These are phyloP conservation scores for Pterostichus niger DNA, from an alignment of 2,888 invertebrate genomes.

Conservation along the genomic window DNA sequence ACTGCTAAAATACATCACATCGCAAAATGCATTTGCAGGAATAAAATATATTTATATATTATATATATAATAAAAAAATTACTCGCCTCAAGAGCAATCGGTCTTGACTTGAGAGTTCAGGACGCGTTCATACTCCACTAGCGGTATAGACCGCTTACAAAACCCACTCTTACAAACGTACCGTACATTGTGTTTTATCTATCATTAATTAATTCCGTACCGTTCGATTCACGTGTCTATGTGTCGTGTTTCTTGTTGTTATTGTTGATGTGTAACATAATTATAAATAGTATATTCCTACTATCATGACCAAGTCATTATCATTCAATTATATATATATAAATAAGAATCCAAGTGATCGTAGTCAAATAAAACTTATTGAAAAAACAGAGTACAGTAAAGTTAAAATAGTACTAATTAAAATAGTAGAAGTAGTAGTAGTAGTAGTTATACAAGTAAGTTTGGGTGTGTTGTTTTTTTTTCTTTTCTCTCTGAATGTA, in stretches of 20 bases:
- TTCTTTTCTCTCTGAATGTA: not conserved
- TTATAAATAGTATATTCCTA: constrained; percentile 61
- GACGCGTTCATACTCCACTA: constrained; percentile 63
- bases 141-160: constrained; percentile 52
- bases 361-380: constrained; percentile 50
- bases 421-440: constrained; percentile 44
- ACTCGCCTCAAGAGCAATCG: constrained; percentile 75
- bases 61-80: constrained; percentile 76
- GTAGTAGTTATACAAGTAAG: constrained; percentile 22
- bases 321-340: constrained; percentile 13
- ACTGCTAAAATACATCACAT: constrained; percentile 82
- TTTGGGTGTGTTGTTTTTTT: not conserved
- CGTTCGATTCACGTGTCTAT: constrained; percentile 46
- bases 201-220: constrained; percentile 44
- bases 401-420: constrained; percentile 52
- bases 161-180: constrained; percentile 65
- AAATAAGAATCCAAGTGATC: constrained; percentile 22
- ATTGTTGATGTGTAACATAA: constrained; percentile 37
- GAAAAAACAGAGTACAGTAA: constrained; percentile 55
- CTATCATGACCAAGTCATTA: constrained; percentile 42
- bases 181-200: constrained; percentile 61
- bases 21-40: constrained; percentile 90
- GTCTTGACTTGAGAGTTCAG: constrained; percentile 68
- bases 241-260: constrained; percentile 35
- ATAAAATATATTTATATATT: constrained; percentile 87